Evolutionary conservation across 1,140 invertebrate species (phyloP), one percentile per base, ranked within the genome.

Genomic region (Olivierus martensii): DNA sequence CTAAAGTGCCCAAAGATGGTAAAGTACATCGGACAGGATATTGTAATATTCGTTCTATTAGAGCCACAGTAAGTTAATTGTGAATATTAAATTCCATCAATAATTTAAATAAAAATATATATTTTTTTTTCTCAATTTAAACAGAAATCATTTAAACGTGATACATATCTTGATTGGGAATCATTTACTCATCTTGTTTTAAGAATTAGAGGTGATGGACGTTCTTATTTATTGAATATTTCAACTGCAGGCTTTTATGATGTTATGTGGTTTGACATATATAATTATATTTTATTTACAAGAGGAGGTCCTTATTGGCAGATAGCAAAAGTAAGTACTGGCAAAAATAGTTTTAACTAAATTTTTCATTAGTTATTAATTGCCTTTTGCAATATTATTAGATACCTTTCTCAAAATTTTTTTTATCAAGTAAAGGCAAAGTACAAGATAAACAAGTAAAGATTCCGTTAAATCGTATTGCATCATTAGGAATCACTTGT

Each of bases 271-370:
- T 81, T 88, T 66, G 86, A 95, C 70, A 73, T 83, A 15, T 90
- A 82, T 66, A 74, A 79, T 61, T 95, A 82, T 71, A 73, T 81
- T 0, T 64, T 97, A 0, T 88, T 81, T 65, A 98, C 93, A 0
- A 77, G 88, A 70, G 93, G 93, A 43, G 93, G 93, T 0, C 93
- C 93, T 9, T 94, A 96, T 66, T 97, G 93, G 93, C 92, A 97
- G 73, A 71, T 80, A 52, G 77, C 81, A 1, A 86, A 82, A 73
- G 84, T 87, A 18, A 34, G 38, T 47, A 55, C 12, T 51, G n/a
- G n/a, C 15, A 17, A 52, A 38, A 7, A 10, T 41, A 41, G 14
- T 18, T 28, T 51, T n/a, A n/a, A 41, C 37, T 19, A 19, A 1
- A 28, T 1, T 5, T 48, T 52, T 14, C 19, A 19, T 41, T 38